Evolutionary conservation across 2,113 vertebrate genomes (phyloP).

Genomic region (Neogobius melanostomus): DNA sequence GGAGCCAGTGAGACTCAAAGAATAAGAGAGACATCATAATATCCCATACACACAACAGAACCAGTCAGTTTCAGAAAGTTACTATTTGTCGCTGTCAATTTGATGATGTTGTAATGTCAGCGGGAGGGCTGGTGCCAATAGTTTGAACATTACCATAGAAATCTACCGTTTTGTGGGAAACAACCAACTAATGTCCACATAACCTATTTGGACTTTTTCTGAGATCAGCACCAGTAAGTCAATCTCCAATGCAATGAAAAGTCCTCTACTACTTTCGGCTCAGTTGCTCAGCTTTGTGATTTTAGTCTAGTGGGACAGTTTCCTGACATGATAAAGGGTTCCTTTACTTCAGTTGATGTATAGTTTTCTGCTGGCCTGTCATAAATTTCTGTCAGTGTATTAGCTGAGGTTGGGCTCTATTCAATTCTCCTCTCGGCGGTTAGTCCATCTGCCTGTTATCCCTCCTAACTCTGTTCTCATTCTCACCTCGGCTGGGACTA

Average conservation of each 20-base stretch:
- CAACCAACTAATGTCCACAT: no score
- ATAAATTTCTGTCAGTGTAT: slow-evolving; percentile 64
- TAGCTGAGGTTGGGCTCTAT: slow-evolving; percentile 65
- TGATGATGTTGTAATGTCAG: no score
- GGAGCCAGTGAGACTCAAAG: neutral
- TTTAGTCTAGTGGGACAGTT: slow-evolving; percentile 51
- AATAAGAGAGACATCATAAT: slow-evolving; percentile 8
- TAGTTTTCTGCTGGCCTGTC: slow-evolving; percentile 68
- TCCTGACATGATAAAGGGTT: slow-evolving; percentile 57
- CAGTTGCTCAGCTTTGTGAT: slow-evolving; percentile 28
- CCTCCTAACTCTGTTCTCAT: slow-evolving; percentile 64
- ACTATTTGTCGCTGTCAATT: neutral
- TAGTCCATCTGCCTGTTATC: slow-evolving; percentile 70
- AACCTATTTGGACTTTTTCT: neutral
- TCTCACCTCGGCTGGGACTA: slow-evolving; percentile 52
- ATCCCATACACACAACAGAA: slow-evolving; percentile 17
- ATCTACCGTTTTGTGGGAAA: no score
- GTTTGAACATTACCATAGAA: no score
- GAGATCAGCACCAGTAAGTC: slow-evolving; percentile 14
- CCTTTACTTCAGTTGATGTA: slow-evolving; percentile 51
- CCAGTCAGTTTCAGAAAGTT: slow-evolving; percentile 5
- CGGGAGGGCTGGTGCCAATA: no score
- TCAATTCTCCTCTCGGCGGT: slow-evolving; percentile 71
- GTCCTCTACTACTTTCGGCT: slow-evolving; percentile 26
- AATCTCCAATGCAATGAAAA: neutral